Evolutionary conservation across 2,888 invertebrate species (phyloP).

Genomic region (Thereva unica): DNA sequence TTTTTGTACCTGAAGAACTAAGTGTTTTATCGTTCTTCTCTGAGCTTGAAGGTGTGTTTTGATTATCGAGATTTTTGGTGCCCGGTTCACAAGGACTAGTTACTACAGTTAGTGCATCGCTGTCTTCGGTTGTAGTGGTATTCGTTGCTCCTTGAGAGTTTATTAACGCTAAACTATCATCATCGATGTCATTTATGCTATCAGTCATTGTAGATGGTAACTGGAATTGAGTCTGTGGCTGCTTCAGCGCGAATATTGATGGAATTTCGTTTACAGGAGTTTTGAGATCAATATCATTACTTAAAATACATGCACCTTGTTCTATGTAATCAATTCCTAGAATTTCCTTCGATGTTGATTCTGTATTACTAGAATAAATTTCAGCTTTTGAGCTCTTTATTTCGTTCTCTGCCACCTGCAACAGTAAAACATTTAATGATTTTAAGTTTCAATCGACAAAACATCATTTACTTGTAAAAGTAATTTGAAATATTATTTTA

Average conservation of each 20-base stretch:
- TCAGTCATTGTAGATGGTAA: conserved; percentile 39
- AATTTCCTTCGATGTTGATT: conserved; percentile 53
- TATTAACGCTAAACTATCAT: conserved; percentile 64
- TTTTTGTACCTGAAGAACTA: conserved; percentile 28
- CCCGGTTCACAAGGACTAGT: conserved; percentile 60
- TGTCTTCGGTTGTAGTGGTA: conserved; percentile 66
- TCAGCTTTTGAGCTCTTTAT: neutral
- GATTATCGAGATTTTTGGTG: conserved; percentile 18
- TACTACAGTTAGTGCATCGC: conserved; percentile 62
- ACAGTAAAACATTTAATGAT: neutral
- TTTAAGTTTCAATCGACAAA: neutral
- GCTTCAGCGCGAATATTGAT: conserved; percentile 33
- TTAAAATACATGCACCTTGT: conserved; percentile 57
- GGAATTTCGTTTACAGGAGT: conserved; percentile 59
- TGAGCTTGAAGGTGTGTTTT: conserved; percentile 47
- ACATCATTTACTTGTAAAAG: too few species aligned
- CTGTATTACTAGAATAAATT: neutral
- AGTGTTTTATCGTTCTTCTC: conserved; percentile 53
- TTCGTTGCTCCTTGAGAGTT: conserved; percentile 56
- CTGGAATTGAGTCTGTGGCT: conserved; percentile 11
- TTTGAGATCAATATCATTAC: conserved; percentile 54
- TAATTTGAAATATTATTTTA: neutral
- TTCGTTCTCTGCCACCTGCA: neutral
- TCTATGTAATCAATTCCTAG: conserved; percentile 65
- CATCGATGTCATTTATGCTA: conserved; percentile 59